Evolutionary conservation across 2,797 vertebrate species (phyloP).

Genomic region (Fringilla coelebs): DNA sequence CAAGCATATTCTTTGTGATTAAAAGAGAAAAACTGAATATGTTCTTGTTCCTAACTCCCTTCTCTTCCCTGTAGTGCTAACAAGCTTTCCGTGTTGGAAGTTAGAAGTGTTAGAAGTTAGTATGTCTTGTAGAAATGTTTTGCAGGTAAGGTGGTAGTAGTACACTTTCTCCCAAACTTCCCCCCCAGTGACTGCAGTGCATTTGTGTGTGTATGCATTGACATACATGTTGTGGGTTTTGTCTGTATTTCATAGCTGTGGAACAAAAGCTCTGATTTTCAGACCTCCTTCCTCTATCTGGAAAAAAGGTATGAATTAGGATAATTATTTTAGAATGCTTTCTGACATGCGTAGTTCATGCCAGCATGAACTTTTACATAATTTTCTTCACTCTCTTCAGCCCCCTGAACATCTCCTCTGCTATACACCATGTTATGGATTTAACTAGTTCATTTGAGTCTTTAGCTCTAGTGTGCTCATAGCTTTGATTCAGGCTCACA

Average conservation of each 20-base stretch:
- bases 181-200: neutral
- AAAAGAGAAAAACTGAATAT: neutral
- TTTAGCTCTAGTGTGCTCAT: neutral
- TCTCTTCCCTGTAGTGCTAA: neutral
- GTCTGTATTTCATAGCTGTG: neutral
- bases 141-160: neutral
- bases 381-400: neutral
- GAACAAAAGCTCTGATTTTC: neutral
- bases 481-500: neutral
- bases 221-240: accelerated
- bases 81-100: neutral
- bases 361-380: neutral
- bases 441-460: neutral
- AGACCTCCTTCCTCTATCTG: neutral
- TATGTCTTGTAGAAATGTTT: neutral
- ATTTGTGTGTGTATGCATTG: neutral
- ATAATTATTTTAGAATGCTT: neutral
- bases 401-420: neutral
- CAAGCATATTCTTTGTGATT: neutral
- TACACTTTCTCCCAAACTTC: neutral
- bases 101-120: too few relatives aligned
- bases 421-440: neutral
- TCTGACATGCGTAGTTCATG: neutral
- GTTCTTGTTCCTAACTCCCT: neutral
- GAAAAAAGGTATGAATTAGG: neutral